Conservation (phyloP, 2,113 vertebrate species). For the Urocynchramus pylzowi region DNA sequence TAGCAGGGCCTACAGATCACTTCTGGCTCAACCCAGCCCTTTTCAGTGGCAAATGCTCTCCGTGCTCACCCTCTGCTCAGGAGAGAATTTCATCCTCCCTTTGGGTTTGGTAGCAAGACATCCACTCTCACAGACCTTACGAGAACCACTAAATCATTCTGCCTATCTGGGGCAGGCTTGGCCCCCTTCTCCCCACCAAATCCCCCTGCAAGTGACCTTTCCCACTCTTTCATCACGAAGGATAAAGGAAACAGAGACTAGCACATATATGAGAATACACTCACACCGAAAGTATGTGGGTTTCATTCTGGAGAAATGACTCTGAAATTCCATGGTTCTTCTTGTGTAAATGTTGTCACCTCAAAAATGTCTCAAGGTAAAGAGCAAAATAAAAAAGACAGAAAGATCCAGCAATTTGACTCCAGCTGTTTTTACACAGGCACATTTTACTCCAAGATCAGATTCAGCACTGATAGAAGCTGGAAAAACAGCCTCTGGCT, state of each 20-base stretch:
- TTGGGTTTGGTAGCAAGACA: background rate
- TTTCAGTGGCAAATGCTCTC: background rate
- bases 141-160: background rate
- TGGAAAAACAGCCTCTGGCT: background rate
- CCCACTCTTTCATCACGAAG: background rate
- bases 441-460: background rate
- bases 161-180: background rate
- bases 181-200: background rate
- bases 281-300: background rate
- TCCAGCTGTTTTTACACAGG: background rate
- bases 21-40: background rate
- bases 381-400: background rate
- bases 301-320: background rate
- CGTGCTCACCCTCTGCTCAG: background rate
- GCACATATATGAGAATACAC: background rate
- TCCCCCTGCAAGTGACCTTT: background rate
- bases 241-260: background rate
- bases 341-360: background rate
- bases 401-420: background rate
- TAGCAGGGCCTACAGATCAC: background rate
- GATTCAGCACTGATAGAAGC: background rate
- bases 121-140: background rate
- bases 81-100: background rate
- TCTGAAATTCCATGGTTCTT: background rate
- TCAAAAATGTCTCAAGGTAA: constrained; percentile 11